These are phyloP conservation scores for Pampusana beccarii DNA, from an alignment of 2,113 vertebrate species.

Conservation along the genomic window DNA sequence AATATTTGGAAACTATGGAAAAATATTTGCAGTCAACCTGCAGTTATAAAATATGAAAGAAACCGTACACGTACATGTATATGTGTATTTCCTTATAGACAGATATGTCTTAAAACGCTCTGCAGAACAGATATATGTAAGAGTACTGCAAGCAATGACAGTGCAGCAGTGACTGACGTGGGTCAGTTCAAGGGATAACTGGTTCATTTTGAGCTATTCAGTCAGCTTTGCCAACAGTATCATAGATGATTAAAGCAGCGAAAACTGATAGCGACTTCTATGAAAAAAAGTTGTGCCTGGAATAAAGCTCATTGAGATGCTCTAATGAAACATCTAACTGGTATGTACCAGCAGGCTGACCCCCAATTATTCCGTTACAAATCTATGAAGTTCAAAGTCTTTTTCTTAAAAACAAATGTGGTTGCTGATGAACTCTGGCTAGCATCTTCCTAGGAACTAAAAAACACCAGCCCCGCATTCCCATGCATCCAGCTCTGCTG, in stretches of 20 bases:
- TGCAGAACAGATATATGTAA: neutral
- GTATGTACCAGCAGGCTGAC: neutral
- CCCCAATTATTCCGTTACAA: neutral
- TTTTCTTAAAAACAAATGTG: neutral
- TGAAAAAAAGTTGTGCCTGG: neutral
- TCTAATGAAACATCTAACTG: neutral
- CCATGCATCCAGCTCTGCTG: neutral
- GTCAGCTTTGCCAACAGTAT: neutral
- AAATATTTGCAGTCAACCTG: neutral
- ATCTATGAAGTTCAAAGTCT: neutral
- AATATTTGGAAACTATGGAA: neutral
- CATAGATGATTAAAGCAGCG: neutral
- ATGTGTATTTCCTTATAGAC: neutral
- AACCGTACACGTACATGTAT: rapidly evolving
- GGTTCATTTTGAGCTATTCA: neutral
- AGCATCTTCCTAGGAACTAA: neutral
- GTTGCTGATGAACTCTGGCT: neutral
- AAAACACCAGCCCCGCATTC: neutral
- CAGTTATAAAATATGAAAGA: neutral
- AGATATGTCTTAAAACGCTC: neutral
- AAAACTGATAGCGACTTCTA: neutral
- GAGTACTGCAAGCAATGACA: neutral
- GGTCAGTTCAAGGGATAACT: neutral
- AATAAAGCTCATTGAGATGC: neutral
- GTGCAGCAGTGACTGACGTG: neutral